Evolutionary conservation across 2,797 vertebrate species (phyloP).

Genomic region (Gobio occitaniae): DNA sequence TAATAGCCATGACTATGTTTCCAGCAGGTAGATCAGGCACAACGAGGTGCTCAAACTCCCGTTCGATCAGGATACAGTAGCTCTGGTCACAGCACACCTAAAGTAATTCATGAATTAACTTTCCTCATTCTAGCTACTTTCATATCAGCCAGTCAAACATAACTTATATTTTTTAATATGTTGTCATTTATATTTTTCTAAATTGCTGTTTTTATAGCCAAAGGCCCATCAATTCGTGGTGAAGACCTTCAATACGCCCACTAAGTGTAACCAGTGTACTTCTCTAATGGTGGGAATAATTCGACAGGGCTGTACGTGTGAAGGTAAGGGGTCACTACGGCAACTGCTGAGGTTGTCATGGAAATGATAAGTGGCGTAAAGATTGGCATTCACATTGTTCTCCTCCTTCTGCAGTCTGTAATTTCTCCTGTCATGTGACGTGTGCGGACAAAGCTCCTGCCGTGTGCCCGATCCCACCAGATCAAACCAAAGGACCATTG

Average conservation of each 20-base stretch:
- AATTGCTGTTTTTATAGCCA: constrained; percentile 77
- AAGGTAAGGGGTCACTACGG: constrained; percentile 82
- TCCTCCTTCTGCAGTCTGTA: constrained; percentile 82
- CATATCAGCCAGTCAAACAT: neutral
- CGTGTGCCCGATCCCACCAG: constrained; percentile 93
- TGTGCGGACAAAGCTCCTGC: constrained; percentile 98
- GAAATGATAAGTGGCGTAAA: neutral
- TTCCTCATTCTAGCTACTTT: neutral
- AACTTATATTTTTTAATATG: neutral
- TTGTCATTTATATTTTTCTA: neutral
- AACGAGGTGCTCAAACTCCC: constrained; percentile 80
- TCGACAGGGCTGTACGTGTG: constrained; percentile 95
- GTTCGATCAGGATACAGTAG: constrained; percentile 79
- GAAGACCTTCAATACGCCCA: constrained; percentile 91
- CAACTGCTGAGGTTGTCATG: neutral
- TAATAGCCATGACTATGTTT: constrained; percentile 59
- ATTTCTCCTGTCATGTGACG: constrained; percentile 98
- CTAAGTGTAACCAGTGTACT: constrained; percentile 98
- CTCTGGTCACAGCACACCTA: constrained; percentile 76
- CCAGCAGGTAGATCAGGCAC: constrained; percentile 80
- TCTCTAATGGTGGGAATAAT: constrained; percentile 98
- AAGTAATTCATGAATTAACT: constrained; percentile 73
- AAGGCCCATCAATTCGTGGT: constrained; percentile 99
- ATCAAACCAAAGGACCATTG: constrained; percentile 95
- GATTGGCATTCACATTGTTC: constrained; percentile 14